Evolutionary conservation across 1,140 invertebrate genomes (phyloP).

Genomic region (Zaprionus vittiger): DNA sequence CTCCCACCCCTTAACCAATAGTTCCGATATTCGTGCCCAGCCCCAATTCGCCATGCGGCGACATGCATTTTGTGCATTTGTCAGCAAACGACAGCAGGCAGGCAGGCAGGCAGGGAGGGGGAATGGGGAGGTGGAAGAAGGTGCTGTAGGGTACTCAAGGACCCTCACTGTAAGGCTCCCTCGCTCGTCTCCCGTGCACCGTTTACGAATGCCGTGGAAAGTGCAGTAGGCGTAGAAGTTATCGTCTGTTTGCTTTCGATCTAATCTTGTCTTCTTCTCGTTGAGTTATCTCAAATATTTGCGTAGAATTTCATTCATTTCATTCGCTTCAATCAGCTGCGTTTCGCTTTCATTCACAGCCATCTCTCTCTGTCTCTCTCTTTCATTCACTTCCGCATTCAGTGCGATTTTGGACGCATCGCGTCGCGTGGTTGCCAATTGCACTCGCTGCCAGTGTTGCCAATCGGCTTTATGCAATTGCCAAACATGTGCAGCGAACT

Average conservation of each 20-base stretch:
- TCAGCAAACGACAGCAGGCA: conserved; percentile 37
- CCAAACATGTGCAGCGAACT: not conserved
- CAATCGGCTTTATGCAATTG: conserved; percentile 12
- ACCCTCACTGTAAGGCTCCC: not conserved
- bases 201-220: not conserved
- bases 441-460: conserved; percentile 4
- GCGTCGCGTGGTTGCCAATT: conserved; percentile 15
- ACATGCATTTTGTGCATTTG: conserved; percentile 56
- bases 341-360: conserved; percentile 17
- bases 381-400: conserved; percentile 37
- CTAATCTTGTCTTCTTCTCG: not conserved
- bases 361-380: not conserved
- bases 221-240: not conserved
- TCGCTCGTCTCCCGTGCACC: not conserved
- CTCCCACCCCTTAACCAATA: not conserved
- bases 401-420: conserved; percentile 17
- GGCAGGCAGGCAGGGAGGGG: not conserved
- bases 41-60: conserved; percentile 26
- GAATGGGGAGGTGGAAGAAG: not conserved
- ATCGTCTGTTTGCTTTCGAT: not conserved
- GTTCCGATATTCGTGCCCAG: conserved; percentile 7
- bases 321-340: conserved; percentile 3
- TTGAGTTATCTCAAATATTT: not conserved
- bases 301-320: not conserved
- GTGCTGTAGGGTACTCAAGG: not conserved